Conservation (phyloP, 2,797 vertebrate species). For the Anguilla megastoma region DNA sequence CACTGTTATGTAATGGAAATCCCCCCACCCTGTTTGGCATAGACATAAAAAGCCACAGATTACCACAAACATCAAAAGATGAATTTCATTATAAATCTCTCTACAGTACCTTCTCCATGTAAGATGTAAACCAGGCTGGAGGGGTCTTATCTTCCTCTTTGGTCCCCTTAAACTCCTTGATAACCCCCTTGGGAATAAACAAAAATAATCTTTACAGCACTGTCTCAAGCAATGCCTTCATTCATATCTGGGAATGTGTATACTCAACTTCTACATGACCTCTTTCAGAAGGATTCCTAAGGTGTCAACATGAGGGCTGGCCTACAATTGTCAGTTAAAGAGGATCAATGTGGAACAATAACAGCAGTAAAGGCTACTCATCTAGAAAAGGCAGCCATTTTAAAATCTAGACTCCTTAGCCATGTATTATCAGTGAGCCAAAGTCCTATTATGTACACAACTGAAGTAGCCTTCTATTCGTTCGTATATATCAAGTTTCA, state of each 20-base stretch:
- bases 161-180: slow-evolving; percentile 70
- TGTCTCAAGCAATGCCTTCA: background rate
- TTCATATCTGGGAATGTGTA: background rate
- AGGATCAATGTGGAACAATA: background rate
- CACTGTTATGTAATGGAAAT: background rate
- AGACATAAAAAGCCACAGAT: background rate
- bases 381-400: background rate
- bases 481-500: background rate
- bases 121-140: slow-evolving; percentile 91
- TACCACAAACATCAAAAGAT: background rate
- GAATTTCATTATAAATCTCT: background rate
- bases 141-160: slow-evolving; percentile 79
- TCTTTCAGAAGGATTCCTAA: background rate
- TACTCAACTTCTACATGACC: background rate
- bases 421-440: background rate
- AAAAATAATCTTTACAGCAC: too few species aligned
- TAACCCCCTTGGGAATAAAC: slow-evolving; percentile 60
- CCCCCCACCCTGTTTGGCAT: background rate
- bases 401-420: background rate
- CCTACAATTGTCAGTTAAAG: background rate
- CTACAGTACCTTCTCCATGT: slow-evolving; percentile 84
- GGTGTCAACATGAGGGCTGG: background rate
- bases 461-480: background rate
- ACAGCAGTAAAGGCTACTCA: background rate
- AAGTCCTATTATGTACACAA: too few species aligned